Evolutionary conservation across 2,113 vertebrate species (phyloP), one percentile per base, ranked within the genome.

Genomic region (Triplophysa rosa): DNA sequence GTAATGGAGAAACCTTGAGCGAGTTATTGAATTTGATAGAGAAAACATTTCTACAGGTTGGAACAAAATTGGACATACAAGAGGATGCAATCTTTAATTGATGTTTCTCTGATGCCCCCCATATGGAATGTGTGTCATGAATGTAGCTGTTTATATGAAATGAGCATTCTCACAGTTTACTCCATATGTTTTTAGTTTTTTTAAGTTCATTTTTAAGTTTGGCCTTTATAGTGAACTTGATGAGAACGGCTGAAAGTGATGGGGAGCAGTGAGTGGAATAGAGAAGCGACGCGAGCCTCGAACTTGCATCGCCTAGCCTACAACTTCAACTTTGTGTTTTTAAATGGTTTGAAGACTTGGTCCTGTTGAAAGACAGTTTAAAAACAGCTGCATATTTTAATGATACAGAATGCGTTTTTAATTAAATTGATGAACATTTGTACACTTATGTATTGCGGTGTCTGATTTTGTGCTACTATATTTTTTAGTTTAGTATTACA

Each of bases 401-500:
- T 89, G 89, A 91, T 86, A 90, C 85, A 86, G 81, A 90, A 88
- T 87, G 88, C 13, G 66, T 93, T 92, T 92, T 89, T 90, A 90
- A 92, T 89, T 90, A 89, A 92, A 91, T 61, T 67, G 70, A 76
- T 85, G 67, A 79, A 85, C 82, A 80, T 91, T 91, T 91, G 74
- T 90, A 88, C 87, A 86, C 58, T 67, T 86, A 0, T 0, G 56
- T 82, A 56, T 85, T 77, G 69, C 73, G 78, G 62, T 88, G 13
- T 45, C 68, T 79, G 59, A 71, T 87, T 61, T 33, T 64, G 59
- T 58, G 59, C 29, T 29, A 21, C 16, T 19, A 9, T 47, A 29
- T 33, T 59, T 2, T 26, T 12, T n/a, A 17, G 29, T 6, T 33
- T 40, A 19, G 2, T n/a, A n/a, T 52, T 52, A 52, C 4, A 54